phyloP scores from a whole-genome alignment of 1,140 invertebrate genomes.

The Diploscapter pachys region DNA sequence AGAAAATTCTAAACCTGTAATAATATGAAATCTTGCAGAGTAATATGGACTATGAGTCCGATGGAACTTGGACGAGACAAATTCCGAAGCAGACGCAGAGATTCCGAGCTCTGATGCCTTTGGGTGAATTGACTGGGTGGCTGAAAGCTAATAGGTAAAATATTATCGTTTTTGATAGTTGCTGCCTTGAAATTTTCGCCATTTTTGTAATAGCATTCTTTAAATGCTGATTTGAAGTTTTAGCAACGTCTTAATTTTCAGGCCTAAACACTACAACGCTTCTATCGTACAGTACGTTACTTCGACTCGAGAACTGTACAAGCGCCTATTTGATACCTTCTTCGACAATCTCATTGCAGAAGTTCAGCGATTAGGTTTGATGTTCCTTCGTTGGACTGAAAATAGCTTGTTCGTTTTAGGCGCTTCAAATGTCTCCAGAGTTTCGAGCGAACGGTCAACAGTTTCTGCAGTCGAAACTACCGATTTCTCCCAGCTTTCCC shows the following conservation, averaged over 20 bases:
- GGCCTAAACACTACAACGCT: conserved; percentile 4
- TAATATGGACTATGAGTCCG: too few species aligned
- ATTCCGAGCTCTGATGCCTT: conserved; percentile 33
- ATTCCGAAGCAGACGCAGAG: conserved; percentile 39
- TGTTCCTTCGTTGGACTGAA: too few species aligned
- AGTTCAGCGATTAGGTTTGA: conserved; percentile 10
- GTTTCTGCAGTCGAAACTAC: background rate
- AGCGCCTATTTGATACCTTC: conserved; percentile 36
- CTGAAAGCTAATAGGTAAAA: conserved; percentile 28
- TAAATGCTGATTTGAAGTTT: background rate
- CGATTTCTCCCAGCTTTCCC: background rate
- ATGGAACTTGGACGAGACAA: too few species aligned
- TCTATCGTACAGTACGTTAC: conserved; percentile 35
- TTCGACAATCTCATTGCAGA: conserved; percentile 30
- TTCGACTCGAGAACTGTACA: conserved; percentile 28
- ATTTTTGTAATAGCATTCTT: background rate
- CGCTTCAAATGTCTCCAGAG: too few species aligned
- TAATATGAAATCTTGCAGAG: too few species aligned
- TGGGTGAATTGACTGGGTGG: conserved; percentile 39
- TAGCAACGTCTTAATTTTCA: background rate
- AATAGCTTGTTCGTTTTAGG: too few species aligned
- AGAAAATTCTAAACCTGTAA: too few species aligned
- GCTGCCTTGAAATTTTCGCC: too few species aligned
- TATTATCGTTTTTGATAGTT: background rate
- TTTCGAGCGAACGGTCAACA: background rate